Evolutionary conservation across 2,797 vertebrate species (phyloP), one percentile per base, ranked within the genome.

Genomic region (Tokudaia muenninki): DNA sequence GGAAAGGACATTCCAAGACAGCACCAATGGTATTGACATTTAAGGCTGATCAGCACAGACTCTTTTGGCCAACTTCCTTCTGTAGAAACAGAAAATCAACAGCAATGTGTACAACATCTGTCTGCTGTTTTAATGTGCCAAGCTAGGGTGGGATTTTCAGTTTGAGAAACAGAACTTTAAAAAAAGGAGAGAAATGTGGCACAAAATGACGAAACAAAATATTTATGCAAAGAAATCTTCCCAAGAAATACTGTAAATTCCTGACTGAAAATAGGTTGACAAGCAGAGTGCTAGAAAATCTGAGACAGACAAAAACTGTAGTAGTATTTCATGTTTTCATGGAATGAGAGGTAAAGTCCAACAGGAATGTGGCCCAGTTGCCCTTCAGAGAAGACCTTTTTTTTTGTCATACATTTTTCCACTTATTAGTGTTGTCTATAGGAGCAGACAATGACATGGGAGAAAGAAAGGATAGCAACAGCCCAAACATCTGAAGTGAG

Each of bases 151-250:
- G 0, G 78, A 57, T 97, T 97, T 97, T 98, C 88, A 24, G 80
- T 97, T 97, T 98, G 78, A 97, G 97, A 92, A 97, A 91, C 61
- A 81, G 37, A 3, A 22, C 91, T 97, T 95, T 11, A 94, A 95
- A 67, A 82, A 61, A 47, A n/a, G 74, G 79, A 90, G 90, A 37
- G 24, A 97, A 89, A 95, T 84, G 8, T 24, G 90, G 10, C 81
- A 96, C 72, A 84, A 97, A 98, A 98, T 93, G 87, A 97, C 82
- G 78, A 92, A 95, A 4, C 87, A 96, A 98, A 97, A 96, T 93
- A 92, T 93, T 97, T 98, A 87, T 92, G 87, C 97, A 92, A 95
- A 97, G 74, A 96, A 94, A 94, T 89, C 81, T 93, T 94, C 88
- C 88, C 92, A 78, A 98, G 70, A 84, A 94, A 55, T 96, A 89